phyloP scores from a whole-genome alignment of 2,797 vertebrate genomes.

The Heteromormyrus szaboi region DNA sequence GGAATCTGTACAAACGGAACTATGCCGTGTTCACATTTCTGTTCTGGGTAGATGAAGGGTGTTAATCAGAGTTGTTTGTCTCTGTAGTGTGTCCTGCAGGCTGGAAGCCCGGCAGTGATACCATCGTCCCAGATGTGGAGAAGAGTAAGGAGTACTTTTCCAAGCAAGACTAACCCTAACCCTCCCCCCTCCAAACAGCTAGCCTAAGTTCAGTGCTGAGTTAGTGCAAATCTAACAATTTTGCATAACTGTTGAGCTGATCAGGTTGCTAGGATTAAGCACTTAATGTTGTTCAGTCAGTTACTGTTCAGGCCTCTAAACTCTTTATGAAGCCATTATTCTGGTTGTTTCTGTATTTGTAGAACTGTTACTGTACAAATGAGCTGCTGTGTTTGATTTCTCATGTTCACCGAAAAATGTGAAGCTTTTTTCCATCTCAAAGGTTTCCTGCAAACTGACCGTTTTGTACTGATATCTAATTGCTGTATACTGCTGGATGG shows the following conservation, averaged over 20 bases:
- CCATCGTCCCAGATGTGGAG: conserved; percentile 78
- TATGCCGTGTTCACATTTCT: background rate
- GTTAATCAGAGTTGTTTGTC: background rate
- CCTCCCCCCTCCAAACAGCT: background rate
- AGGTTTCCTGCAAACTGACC: background rate
- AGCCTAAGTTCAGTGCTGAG: background rate
- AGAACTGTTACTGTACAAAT: background rate
- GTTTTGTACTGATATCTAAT: background rate
- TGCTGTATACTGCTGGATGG: background rate
- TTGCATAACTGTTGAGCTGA: background rate
- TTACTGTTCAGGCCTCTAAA: background rate
- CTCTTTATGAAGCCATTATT: background rate
- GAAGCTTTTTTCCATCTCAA: background rate
- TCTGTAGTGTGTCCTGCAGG: conserved; percentile 79
- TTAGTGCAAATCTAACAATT: background rate
- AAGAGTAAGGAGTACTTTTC: conserved; percentile 83
- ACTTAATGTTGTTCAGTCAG: background rate
- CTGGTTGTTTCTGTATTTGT: background rate
- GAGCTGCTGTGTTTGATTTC: background rate
- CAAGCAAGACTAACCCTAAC: conserved; percentile 55
- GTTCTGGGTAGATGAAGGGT: background rate
- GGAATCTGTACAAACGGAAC: background rate
- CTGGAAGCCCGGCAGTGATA: conserved; percentile 82
- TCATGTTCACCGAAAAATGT: background rate
- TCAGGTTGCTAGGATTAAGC: background rate